phyloP scores from a whole-genome alignment of 2,888 invertebrate species.

The Cheilosia pagana region DNA sequence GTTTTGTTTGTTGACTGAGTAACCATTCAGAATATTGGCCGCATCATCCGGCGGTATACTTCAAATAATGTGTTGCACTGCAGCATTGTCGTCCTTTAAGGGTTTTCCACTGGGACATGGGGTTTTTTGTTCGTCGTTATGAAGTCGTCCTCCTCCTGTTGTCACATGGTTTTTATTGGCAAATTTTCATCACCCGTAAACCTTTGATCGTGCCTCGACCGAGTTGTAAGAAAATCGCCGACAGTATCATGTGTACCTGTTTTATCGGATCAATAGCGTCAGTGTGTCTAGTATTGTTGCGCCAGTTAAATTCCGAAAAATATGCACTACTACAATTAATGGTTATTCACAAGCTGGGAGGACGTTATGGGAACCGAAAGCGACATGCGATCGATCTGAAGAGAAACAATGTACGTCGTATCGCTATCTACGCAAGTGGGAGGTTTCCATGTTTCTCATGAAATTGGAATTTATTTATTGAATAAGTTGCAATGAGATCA shows the following conservation, averaged over 20 bases:
- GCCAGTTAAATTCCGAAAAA: conserved; percentile 40
- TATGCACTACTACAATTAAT: conserved; percentile 45
- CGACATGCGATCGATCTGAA: not conserved
- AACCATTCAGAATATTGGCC: conserved; percentile 60
- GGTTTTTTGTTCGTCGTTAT: conserved; percentile 59
- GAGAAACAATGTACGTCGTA: not conserved
- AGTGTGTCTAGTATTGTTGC: conserved; percentile 57
- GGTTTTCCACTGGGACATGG: conserved; percentile 70
- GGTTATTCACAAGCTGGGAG: conserved; percentile 30
- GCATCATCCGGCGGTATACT: conserved; percentile 45
- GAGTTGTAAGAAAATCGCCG: conserved; percentile 53
- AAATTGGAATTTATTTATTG: not conserved
- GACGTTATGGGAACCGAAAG: conserved; percentile 25
- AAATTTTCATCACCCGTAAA: conserved; percentile 61
- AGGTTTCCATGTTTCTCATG: not conserved
- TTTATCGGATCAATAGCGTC: conserved; percentile 58
- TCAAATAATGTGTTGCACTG: conserved; percentile 64
- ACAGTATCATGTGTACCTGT: conserved; percentile 47
- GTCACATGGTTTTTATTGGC: conserved; percentile 69
- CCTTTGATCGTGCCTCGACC: conserved; percentile 55
- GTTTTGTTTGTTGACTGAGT: conserved; percentile 68
- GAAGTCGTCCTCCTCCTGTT: conserved; percentile 54
- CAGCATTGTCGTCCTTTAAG: conserved; percentile 44
- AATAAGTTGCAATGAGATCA: conserved; percentile 1
- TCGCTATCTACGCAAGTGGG: not conserved